Base-by-base conservation (phyloP, 2,888 invertebrate species). In the Cacoxenus indagator region DNA sequence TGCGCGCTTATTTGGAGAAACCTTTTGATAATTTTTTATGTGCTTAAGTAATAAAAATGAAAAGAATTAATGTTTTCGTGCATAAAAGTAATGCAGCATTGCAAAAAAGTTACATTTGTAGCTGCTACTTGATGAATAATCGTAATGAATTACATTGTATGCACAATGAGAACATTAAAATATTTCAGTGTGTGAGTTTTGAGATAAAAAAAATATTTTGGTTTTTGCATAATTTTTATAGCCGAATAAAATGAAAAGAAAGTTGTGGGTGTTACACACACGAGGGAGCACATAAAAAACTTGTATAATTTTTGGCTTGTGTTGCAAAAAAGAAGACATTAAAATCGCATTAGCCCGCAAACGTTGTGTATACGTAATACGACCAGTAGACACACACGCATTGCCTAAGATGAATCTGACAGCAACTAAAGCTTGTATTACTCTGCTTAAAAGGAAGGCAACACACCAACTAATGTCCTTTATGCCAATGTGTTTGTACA, bases 291-390 rank as follows among this genome's bases (percentile, higher is more conserved):
- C 51, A 51, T 51, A 51, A 48, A 43, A 48, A 59, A 59, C 59
- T 59, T 59, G 37, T 59, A 31, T 37, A 59, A 59, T 59, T 59
- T 59, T 31, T 8, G 26, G 26, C 14, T n/a, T 55, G 55, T 51
- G 17, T 6, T 6, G 74, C 71, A 76, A 76, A 70, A 78, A 80
- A 80, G 80, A 80, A 81, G 82, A 80, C 80, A 80, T 80, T 80
- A 80, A 82, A 82, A 82, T 80, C 82, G 77, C 80, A 80, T 80
- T 80, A 80, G 78, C 82, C 82, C 80, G 82, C 82, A 82, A 82
- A 76, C 78, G 69, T 72, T 70, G 74, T 76, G 80, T 79, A 76
- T 80, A 74, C 75, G 77, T 73, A 80, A 82, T 81, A 73, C 73
- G 64, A 6, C 51, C 22, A 17, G 48, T 8, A 17, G n/a, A 17